Base-by-base conservation (phyloP, 2,797 vertebrate species). In the Characodon lateralis region DNA sequence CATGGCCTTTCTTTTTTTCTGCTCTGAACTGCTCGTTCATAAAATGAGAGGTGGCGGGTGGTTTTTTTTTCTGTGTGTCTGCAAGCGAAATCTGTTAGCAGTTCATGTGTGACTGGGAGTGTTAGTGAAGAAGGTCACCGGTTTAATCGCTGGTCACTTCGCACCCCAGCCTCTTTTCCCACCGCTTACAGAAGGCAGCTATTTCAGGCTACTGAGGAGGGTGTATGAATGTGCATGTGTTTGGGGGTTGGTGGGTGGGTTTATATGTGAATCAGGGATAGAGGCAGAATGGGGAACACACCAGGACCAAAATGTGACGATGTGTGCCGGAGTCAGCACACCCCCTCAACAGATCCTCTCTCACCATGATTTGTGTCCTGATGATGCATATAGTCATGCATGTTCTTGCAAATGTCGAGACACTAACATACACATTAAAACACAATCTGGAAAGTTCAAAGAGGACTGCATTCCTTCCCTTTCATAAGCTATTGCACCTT, bases 331-430 rank as follows among this genome's bases (percentile, higher is more conserved):
- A 89, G 88, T 82, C 81, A 89, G 74, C 80, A 86, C 92, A 82
- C 94, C 93, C 91, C 90, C 92, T 91, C 91, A 95, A 92, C 94
- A 95, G 92, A 93, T 89, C 81, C 77, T 78, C 84, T 88, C 75
- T 77, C 79, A 81, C 77, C 74, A 55, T 61, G 59, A 83, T 78
- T 43, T 81, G 51, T 59, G 78, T 56, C 85, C 9, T 66, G 68
- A 84, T 82, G 79, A 82, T 81, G 39, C 76, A 81, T 41, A 78
- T 55, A 41, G 69, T 77, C 77, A 77, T 74, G 28, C 46, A 78
- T 85, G 73, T 79, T 71, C 39, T 69, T 41, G 46, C 28, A 77
- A 12, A 59, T 24, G 59, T 10, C 55, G 8, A 80, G 68, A 69
- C 58, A 61, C 39, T 31, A 28, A 58, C 28, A 53, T n/a, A 56